phyloP scores from a whole-genome alignment of 37 sponge, comb jelly and placozoan species.

The Diacarnus erythraeanus region DNA sequence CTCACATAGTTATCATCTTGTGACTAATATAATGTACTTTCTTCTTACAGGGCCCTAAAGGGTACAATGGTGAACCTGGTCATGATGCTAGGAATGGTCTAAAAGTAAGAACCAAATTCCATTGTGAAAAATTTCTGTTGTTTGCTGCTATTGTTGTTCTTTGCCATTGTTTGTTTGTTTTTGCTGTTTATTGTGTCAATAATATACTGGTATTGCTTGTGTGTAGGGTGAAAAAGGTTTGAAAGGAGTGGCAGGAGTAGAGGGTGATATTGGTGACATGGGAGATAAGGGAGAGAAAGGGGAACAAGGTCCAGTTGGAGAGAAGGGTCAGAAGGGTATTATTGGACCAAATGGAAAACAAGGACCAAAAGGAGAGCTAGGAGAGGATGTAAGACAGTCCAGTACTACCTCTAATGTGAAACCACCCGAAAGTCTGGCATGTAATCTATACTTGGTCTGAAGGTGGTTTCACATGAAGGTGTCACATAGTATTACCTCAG shows the following conservation, averaged over 20 bases:
- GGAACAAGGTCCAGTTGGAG: conserved; percentile 3
- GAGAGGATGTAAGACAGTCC: conserved; percentile 28
- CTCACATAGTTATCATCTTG: too few species aligned
- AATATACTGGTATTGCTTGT: too few species aligned
- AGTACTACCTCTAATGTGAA: too few species aligned
- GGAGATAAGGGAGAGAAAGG: conserved; percentile 27
- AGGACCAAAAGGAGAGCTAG: conserved; percentile 46
- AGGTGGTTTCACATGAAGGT: too few species aligned
- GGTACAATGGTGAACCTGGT: conserved; percentile 32
- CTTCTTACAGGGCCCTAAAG: conserved; percentile 20
- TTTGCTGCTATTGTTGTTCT: background rate
- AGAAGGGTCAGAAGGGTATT: conserved; percentile 31
- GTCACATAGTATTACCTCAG: too few species aligned
- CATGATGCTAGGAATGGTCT: conserved; percentile 9
- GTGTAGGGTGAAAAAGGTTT: conserved; percentile 21
- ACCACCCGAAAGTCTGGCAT: too few species aligned
- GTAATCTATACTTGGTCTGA: too few species aligned
- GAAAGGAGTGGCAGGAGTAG: conserved; percentile 10
- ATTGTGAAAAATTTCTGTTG: background rate
- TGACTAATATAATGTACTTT: too few species aligned
- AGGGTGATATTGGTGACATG: conserved; percentile 14
- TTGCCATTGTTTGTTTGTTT: background rate
- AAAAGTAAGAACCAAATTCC: background rate
- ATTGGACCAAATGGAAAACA: conserved; percentile 23
- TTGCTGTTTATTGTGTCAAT: background rate